Base-by-base conservation (phyloP, 2,113 vertebrate species). In the Catagonus wagneri region DNA sequence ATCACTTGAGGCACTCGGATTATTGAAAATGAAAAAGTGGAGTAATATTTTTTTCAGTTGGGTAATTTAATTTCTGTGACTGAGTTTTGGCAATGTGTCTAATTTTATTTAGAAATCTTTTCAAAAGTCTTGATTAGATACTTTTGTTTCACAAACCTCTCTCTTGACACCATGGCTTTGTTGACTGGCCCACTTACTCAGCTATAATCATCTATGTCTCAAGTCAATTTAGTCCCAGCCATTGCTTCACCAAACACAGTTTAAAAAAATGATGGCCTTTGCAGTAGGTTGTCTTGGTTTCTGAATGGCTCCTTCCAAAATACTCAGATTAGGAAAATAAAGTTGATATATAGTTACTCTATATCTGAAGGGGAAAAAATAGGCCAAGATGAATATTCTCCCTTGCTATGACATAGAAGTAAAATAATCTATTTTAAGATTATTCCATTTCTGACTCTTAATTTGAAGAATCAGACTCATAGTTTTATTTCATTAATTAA, bases 401-500 rank as follows among this genome's bases (percentile, higher is more conserved):
- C n/a, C 29, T 83, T n/a, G 75, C 32, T 75, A 25, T 68, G 8
- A 68, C 6, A 60, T 13, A 96, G 52, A 69, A 85, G 68, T 72
- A n/a, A 92, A 90, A 19, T 78, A 88, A 58, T 63, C 54, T 83
- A 20, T 60, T 74, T 44, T 12, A 63, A 54, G n/a, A 44, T 20
- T 23, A 16, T 66, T 22, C 17, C 25, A 50, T 74, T 75, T 93
- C 44, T 36, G 13, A 85, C 1, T 19, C 34, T 83, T 89, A 92
- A 89, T 1, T 65, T 74, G 29, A 96, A 83, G 10, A 60, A 65
- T 1, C 3, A 72, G 4, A 50, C 2, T 80, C 20, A 93, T 34
- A 19, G 71, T 85, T 69, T 91, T 94, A 34, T 74, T 74, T 88
- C 23, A 39, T 72, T 78, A 84, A n/a, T 85, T 65, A 69, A 83